Evolutionary conservation across 1,140 invertebrate genomes (phyloP).

Genomic region (Apis cerana): DNA sequence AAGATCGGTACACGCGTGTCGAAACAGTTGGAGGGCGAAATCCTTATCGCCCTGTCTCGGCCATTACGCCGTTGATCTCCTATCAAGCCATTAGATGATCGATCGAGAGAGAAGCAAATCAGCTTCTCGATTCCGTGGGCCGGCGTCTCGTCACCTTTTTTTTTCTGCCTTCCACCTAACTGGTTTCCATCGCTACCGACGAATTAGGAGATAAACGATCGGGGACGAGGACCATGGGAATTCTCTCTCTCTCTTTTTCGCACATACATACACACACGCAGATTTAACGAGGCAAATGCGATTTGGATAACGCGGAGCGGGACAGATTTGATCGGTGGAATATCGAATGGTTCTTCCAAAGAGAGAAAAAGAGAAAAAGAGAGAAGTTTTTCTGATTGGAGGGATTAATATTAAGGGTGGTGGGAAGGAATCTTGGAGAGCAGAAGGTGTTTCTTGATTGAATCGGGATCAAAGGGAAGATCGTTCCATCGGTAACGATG

Average conservation of each 20-base stretch:
- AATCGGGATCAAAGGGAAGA: not conserved
- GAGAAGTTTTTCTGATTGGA: slow-evolving; percentile 8
- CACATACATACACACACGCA: not conserved
- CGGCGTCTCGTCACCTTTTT: slow-evolving; percentile 19
- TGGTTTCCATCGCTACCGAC: slow-evolving; percentile 11
- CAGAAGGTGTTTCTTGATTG: not conserved
- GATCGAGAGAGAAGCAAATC: slow-evolving; percentile 56
- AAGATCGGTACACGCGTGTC: slow-evolving; percentile 45
- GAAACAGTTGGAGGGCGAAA: slow-evolving; percentile 40
- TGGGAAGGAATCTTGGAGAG: not conserved
- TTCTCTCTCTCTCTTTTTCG: not conserved
- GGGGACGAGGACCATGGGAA: not conserved
- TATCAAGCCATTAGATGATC: slow-evolving; percentile 56
- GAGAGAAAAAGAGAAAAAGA: too few species aligned
- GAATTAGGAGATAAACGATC: slow-evolving; percentile 47
- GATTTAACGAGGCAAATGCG: slow-evolving; percentile 31
- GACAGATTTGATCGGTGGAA: not conserved
- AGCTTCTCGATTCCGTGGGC: slow-evolving; percentile 23
- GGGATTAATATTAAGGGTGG: not conserved
- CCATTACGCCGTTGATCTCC: slow-evolving; percentile 64
- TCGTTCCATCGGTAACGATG: not conserved
- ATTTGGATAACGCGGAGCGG: slow-evolving; percentile 17
- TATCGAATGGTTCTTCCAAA: not conserved
- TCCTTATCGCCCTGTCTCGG: slow-evolving; percentile 60
- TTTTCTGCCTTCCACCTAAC: not conserved